phyloP scores from a whole-genome alignment of 1,140 invertebrate species.

The Drosophila ironensis region DNA sequence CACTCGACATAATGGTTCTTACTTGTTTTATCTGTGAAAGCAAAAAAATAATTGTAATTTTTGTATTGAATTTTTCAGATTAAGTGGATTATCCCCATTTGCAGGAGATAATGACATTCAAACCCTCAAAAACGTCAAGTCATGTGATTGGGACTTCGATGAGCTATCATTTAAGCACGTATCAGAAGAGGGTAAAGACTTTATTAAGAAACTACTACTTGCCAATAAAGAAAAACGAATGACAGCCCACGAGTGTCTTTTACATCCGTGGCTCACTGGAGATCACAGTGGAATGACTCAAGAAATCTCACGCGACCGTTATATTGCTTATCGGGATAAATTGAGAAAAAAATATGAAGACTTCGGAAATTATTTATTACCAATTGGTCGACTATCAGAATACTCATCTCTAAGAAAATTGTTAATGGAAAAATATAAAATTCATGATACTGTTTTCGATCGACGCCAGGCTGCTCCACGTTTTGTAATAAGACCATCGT shows the following conservation, averaged over 20 bases:
- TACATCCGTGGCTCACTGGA: conserved; percentile 97
- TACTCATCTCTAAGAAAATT: conserved; percentile 98
- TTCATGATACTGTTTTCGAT: conserved; percentile 97
- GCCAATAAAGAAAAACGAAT: conserved; percentile 98
- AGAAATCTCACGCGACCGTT: conserved; percentile 91
- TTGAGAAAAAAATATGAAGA: conserved; percentile 93
- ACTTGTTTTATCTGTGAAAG: too few species aligned
- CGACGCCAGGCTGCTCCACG: conserved; percentile 97
- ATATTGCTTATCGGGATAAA: conserved; percentile 93
- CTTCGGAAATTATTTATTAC: conserved; percentile 95
- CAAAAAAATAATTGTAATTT: neutral
- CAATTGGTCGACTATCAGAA: conserved; percentile 97
- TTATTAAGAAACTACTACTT: conserved; percentile 95
- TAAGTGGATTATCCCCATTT: conserved; percentile 98
- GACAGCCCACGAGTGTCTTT: conserved; percentile 98
- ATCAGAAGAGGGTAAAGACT: conserved; percentile 98
- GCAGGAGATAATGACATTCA: conserved; percentile 99
- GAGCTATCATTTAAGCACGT: conserved; percentile 95
- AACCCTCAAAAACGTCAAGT: conserved; percentile 98
- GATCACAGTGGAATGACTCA: conserved; percentile 89
- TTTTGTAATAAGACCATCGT: conserved; percentile 98
- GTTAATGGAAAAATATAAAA: conserved; percentile 97
- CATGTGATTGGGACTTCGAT: conserved; percentile 99
- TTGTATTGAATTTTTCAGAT: conserved; percentile 82
- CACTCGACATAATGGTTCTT: too few species aligned